Conservation (phyloP, 1,140 invertebrate genomes). For the Bombus fervidus region DNA sequence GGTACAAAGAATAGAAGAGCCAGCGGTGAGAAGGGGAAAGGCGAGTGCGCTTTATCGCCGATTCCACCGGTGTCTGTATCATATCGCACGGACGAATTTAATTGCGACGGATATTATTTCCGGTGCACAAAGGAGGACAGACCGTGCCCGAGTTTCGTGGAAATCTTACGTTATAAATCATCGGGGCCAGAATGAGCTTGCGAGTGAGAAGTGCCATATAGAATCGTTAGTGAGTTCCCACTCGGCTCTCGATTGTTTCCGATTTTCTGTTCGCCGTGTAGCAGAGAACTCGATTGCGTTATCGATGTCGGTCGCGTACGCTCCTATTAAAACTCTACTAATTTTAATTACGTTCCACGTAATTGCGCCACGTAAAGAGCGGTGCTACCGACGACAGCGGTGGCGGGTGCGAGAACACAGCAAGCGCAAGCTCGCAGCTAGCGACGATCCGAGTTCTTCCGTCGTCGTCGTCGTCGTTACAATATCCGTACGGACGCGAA, state of each 20-base stretch:
- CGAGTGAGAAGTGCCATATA: too few relatives aligned
- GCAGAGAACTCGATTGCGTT: too few relatives aligned
- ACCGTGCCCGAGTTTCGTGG: conserved; percentile 12
- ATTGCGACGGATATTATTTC: conserved; percentile 41
- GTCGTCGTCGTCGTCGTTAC: conserved; percentile 12
- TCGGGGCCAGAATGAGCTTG: too few relatives aligned
- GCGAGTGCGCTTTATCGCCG: conserved; percentile 37
- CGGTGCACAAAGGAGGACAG: conserved; percentile 35
- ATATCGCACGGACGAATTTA: conserved; percentile 43
- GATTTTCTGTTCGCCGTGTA: not conserved
- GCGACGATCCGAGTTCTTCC: not conserved
- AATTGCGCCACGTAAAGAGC: conserved; percentile 1
- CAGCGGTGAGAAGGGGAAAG: not conserved
- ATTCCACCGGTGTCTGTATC: conserved; percentile 32
- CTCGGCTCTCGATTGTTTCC: not conserved
- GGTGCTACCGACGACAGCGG: not conserved
- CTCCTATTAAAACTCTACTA: conserved; percentile 7
- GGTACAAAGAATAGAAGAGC: not conserved
- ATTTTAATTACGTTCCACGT: conserved; percentile 38
- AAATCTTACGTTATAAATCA: conserved; percentile 31
- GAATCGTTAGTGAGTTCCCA: not conserved
- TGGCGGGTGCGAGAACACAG: not conserved
- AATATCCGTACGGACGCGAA: conserved; percentile 52
- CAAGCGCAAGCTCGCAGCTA: not conserved
- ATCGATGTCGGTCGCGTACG: conserved; percentile 20